Evolutionary conservation across 2,888 invertebrate genomes (phyloP), one percentile per base, ranked within the genome.

Genomic region (Agriotes lineatus): DNA sequence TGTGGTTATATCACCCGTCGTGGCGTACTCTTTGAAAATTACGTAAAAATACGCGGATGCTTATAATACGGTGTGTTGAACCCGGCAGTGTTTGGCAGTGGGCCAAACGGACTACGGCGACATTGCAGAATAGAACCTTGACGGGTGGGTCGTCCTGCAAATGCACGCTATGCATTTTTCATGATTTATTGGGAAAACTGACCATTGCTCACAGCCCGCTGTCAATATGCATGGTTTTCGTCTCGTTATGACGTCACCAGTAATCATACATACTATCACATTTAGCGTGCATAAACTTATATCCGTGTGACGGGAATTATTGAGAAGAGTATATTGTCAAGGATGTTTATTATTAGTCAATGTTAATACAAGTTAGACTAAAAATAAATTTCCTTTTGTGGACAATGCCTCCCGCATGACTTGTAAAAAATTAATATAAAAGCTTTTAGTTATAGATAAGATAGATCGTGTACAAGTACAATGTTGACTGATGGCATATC

Each of bases 11-110:
- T 60, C 59, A 60, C 14, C 4, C 18, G 25, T 7, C 4, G 42
- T 52, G 52, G 25, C 25, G 25, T 42, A 58, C 25, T 58, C 30
- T 39, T 58, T 7, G 16, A 25, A 33, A 60, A 16, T 48, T 60
- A 60, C 45, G 59, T 60, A 60, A 45, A 45, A 60, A 48, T 48
- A 35, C 19, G 20, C 19, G 25, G 42, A 60, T 60, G 59, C 30
- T 48, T 48, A 48, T 30, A 45, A 45, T 39, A 33, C 45, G 48
- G 59, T 60, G 44, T 74, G 71, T 73, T 73, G 72, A 74, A 74
- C 74, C 74, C 74, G 73, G 75, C 72, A 75, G 74, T 72, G 62
- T 71, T 72, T 75, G 75, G 75, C 75, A 72, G 67, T 74, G 68
- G 72, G 74, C 74, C 75, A 75, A 71, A 56, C 59, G 63, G 60